phyloP scores from a whole-genome alignment of 2,113 vertebrate genomes.

The Daphoenositta chrysoptera region DNA sequence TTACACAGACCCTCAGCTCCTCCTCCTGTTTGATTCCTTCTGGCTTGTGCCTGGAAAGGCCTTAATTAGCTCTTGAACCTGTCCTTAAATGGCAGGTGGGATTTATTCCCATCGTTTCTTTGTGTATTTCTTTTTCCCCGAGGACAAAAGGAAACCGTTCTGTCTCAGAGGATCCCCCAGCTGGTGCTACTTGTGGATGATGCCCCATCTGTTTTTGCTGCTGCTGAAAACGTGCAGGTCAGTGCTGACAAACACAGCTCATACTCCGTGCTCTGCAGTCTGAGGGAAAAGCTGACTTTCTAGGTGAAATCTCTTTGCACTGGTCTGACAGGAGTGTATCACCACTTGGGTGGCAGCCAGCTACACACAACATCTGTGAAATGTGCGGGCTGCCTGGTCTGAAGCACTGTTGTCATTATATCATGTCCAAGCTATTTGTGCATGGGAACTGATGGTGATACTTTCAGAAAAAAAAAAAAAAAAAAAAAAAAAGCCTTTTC shows the following conservation, averaged over 20 bases:
- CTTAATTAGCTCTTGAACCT: slow-evolving; percentile 1
- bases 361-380: not conserved
- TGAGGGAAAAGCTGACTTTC: not conserved
- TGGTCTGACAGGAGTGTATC: not conserved
- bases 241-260: not conserved
- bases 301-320: not conserved
- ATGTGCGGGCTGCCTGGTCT: not conserved
- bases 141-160: not conserved
- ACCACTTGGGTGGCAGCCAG: not conserved
- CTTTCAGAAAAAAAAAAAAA: not conserved
- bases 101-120: not conserved
- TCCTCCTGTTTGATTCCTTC: slow-evolving; percentile 3
- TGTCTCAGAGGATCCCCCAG: not conserved
- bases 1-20: not conserved
- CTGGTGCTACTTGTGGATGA: not conserved
- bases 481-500: not conserved
- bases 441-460: not conserved
- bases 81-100: not conserved
- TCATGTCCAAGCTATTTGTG: not conserved
- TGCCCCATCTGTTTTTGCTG: not conserved
- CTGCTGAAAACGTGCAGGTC: not conserved
- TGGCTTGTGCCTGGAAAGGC: not conserved
- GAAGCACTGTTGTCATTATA: not conserved
- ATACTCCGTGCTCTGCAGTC: not conserved
- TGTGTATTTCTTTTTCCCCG: not conserved